Evolutionary conservation across 2,888 invertebrate genomes (phyloP).

Genomic region (Eupeodes luniger): DNA sequence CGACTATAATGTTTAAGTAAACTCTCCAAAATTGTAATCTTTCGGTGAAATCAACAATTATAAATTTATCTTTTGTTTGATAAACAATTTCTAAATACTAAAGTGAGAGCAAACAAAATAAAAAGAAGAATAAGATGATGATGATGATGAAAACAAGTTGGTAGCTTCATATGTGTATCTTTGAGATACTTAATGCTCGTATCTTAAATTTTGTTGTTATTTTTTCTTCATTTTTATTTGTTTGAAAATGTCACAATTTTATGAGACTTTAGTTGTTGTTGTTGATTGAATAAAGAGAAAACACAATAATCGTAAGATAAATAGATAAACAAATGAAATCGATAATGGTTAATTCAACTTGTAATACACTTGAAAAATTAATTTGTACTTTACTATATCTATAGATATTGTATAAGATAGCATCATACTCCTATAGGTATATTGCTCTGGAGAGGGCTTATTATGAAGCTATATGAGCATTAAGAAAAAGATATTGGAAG

Average conservation of each 20-base stretch:
- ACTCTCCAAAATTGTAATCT: slow-evolving; percentile 53
- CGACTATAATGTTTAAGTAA: not conserved
- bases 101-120: slow-evolving; percentile 60
- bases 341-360: slow-evolving; percentile 72
- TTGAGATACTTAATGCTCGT: slow-evolving; percentile 18
- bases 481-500: no score
- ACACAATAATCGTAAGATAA: not conserved
- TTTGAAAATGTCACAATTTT: slow-evolving; percentile 45
- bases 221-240: slow-evolving; percentile 7
- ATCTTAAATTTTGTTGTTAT: slow-evolving; percentile 44
- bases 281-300: slow-evolving; percentile 27
- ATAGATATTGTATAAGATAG: slow-evolving; percentile 8
- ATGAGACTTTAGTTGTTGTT: not conserved
- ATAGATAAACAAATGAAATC: slow-evolving; percentile 59
- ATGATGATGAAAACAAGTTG: not conserved
- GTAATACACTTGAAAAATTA: slow-evolving; percentile 66
- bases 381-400: slow-evolving; percentile 51
- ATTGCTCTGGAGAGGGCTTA: slow-evolving; percentile 24
- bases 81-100: slow-evolving; percentile 67
- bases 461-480: not conserved
- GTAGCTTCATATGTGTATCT: slow-evolving; percentile 27
- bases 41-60: slow-evolving; percentile 70
- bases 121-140: not conserved
- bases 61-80: slow-evolving; percentile 72
- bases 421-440: not conserved